Percentiles rank a stretch among this genome's conserved stretches.
Conservation (phyloP, 2,888 invertebrate genomes). For the Nomada ruficornis region DNA sequence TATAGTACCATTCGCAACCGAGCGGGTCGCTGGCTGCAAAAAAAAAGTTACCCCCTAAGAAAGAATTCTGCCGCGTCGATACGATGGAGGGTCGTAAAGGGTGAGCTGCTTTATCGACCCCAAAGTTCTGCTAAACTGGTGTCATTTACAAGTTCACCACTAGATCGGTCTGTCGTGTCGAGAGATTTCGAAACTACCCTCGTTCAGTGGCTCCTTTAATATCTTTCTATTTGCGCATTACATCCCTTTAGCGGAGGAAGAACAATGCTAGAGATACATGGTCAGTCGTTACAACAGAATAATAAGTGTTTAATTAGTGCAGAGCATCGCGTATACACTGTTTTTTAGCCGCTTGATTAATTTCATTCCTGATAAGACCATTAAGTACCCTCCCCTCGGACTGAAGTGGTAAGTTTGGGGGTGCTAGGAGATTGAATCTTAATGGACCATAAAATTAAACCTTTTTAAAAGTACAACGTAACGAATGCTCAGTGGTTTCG, state of each 20-base stretch:
- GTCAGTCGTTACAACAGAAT: background rate
- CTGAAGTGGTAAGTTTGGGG: slow-evolving; percentile 9
- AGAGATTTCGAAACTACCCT: slow-evolving; percentile 15
- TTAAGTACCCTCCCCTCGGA: slow-evolving; percentile 27
- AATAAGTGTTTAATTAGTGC: slow-evolving; percentile 1
- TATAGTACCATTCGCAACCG: slow-evolving; percentile 56
- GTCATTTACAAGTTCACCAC: slow-evolving; percentile 72
- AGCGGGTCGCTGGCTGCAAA: slow-evolving; percentile 69
- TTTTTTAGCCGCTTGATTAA: slow-evolving; percentile 34
- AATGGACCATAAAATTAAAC: slow-evolving; percentile 24
- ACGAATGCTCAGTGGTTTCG: background rate
- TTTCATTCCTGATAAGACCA: slow-evolving; percentile 24
- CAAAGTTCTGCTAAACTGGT: slow-evolving; percentile 31
- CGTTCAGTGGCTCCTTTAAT: background rate
- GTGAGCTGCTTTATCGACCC: slow-evolving; percentile 78
- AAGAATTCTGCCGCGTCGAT: slow-evolving; percentile 81
- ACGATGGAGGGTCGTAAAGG: slow-evolving; percentile 62
- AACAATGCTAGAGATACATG: background rate
- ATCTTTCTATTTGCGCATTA: background rate
- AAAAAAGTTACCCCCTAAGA: slow-evolving; percentile 76
- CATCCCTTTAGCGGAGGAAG: no score
- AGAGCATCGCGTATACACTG: background rate
- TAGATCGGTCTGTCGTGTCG: slow-evolving; percentile 75
- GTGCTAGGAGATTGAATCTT: slow-evolving; percentile 34
- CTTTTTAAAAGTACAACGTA: background rate